These are phyloP conservation scores for Morpho helenor DNA, from an alignment of 2,888 invertebrate genomes.

Conservation along the genomic window DNA sequence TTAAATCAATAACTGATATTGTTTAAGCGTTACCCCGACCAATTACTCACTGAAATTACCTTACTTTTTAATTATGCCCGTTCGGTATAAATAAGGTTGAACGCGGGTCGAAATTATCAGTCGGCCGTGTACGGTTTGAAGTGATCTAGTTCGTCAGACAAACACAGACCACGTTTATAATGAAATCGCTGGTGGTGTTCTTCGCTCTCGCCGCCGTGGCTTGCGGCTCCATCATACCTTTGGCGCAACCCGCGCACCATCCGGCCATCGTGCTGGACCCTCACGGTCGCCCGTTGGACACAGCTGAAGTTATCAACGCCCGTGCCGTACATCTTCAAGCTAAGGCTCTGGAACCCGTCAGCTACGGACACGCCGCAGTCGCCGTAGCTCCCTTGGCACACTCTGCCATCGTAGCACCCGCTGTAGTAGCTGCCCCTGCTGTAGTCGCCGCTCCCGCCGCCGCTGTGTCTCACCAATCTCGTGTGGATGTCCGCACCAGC, in stretches of 20 bases:
- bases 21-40: slow-evolving; percentile 50
- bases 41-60: slow-evolving; percentile 40
- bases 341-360: slow-evolving; percentile 59
- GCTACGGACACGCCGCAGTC: slow-evolving; percentile 32
- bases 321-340: slow-evolving; percentile 71
- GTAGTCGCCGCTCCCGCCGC: slow-evolving; percentile 38
- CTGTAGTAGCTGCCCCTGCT: slow-evolving; percentile 38
- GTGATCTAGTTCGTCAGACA: slow-evolving; percentile 54
- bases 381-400: slow-evolving; percentile 28
- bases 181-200: slow-evolving; percentile 80
- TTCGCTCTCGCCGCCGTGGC: slow-evolving; percentile 80
- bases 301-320: slow-evolving; percentile 70
- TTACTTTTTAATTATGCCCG: slow-evolving; percentile 71
- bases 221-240: slow-evolving; percentile 70
- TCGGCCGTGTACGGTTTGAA: slow-evolving; percentile 56
- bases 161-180: slow-evolving; percentile 65
- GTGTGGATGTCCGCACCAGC: slow-evolving; percentile 48
- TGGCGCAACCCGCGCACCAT: slow-evolving; percentile 67
- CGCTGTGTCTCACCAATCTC: slow-evolving; percentile 50
- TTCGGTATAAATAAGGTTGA: slow-evolving; percentile 63
- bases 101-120: slow-evolving; percentile 45
- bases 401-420: slow-evolving; percentile 34
- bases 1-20: slow-evolving; percentile 46
- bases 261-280: slow-evolving; percentile 67
- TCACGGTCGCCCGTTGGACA: slow-evolving; percentile 70